These are phyloP conservation scores for Meganola albula DNA, from an alignment of 2,888 invertebrate genomes.

Conservation along the genomic window DNA sequence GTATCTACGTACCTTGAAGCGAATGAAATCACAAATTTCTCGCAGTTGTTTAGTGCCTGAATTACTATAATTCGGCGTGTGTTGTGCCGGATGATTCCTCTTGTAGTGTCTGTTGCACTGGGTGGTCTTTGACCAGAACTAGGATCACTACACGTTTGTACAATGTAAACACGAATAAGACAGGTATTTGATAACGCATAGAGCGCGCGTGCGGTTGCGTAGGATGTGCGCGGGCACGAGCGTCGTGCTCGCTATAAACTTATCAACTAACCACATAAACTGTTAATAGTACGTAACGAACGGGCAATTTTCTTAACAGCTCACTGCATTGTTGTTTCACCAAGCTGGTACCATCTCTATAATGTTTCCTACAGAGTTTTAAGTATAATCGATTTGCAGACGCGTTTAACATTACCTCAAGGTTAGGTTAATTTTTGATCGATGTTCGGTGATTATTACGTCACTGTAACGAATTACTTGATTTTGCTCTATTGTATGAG, in stretches of 20 bases:
- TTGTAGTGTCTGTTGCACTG: slow-evolving; percentile 16
- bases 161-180: slow-evolving; percentile 27
- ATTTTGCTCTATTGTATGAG: slow-evolving; percentile 11
- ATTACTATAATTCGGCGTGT: slow-evolving; percentile 13
- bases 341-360: slow-evolving; percentile 24
- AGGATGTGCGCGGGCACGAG: slow-evolving; percentile 42
- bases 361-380: slow-evolving; percentile 21
- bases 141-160: slow-evolving; percentile 22
- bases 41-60: slow-evolving; percentile 31
- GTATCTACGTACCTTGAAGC: slow-evolving; percentile 53
- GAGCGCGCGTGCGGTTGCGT: slow-evolving; percentile 27
- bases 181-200: slow-evolving; percentile 34
- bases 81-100: slow-evolving; percentile 3
- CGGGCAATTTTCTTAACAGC: slow-evolving; percentile 37
- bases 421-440: slow-evolving; percentile 30
- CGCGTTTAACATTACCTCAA: slow-evolving; percentile 31
- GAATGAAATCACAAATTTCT: slow-evolving; percentile 41
- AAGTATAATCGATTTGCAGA: slow-evolving; percentile 20
- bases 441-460: slow-evolving; percentile 21
- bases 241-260: slow-evolving; percentile 54
- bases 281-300: slow-evolving; percentile 29
- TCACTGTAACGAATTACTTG: slow-evolving; percentile 20
- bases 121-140: slow-evolving; percentile 19
- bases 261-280: slow-evolving; percentile 70
- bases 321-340: slow-evolving; percentile 42